phyloP scores from a whole-genome alignment of 2,888 invertebrate genomes.

The Apodemia mormo region DNA sequence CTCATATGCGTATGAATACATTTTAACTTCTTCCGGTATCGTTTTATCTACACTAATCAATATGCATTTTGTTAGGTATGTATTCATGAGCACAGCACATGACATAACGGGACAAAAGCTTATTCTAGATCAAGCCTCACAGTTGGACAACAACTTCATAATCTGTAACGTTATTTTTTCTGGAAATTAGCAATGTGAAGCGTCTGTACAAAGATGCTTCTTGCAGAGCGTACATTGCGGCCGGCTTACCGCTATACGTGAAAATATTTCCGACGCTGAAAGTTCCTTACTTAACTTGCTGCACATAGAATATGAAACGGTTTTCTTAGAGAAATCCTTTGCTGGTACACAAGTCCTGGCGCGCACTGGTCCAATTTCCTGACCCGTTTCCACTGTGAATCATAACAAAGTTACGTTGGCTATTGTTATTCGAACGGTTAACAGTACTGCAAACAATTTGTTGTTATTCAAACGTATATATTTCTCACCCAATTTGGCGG shows the following conservation, averaged over 20 bases:
- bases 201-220: constrained; percentile 68
- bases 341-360: constrained; percentile 74
- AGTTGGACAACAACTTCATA: not conserved
- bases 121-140: not conserved
- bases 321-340: constrained; percentile 73
- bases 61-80: not conserved
- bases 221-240: constrained; percentile 72
- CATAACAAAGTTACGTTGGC: constrained; percentile 1
- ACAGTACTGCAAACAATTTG: not conserved
- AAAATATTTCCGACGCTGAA: constrained; percentile 72
- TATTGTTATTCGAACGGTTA: constrained; percentile 4
- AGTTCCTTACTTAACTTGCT: constrained; percentile 71
- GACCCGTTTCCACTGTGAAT: constrained; percentile 65
- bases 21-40: not conserved
- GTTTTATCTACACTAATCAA: not conserved
- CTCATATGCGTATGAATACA: no score
- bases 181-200: constrained; percentile 53
- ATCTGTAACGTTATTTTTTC: not conserved
- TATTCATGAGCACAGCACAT: not conserved
- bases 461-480: constrained; percentile 1
- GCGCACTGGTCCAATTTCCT: constrained; percentile 73
- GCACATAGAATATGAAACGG: constrained; percentile 73
- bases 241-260: constrained; percentile 63
- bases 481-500: constrained; percentile 66
- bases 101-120: not conserved